phyloP scores from a whole-genome alignment of 2,888 invertebrate genomes.

The Acleris holmiana region DNA sequence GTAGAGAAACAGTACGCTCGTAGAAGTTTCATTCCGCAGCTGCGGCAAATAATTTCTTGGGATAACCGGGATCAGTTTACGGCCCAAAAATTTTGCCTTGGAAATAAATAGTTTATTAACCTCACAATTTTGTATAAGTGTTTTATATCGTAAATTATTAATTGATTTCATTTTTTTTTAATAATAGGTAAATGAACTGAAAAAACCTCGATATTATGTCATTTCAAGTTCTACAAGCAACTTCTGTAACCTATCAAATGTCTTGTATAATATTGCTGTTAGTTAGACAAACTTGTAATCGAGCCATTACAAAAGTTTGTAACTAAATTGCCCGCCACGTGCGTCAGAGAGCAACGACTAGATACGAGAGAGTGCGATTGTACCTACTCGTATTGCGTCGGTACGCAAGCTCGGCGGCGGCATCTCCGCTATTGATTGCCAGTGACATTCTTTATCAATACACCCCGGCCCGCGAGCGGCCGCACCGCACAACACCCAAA shows the following conservation, averaged over 20 bases:
- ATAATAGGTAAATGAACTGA: background rate
- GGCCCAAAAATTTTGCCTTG: too few relatives aligned
- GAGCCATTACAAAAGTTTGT: constrained; percentile 33
- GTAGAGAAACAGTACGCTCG: background rate
- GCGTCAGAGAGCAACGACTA: constrained; percentile 28
- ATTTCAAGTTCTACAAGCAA: background rate
- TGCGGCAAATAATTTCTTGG: background rate
- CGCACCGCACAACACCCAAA: constrained; percentile 82
- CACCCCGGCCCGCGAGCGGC: constrained; percentile 73
- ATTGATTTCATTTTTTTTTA: background rate
- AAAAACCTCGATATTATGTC: background rate
- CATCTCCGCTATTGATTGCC: constrained; percentile 84
- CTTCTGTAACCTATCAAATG: background rate
- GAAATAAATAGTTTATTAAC: too few relatives aligned
- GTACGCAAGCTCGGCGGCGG: constrained; percentile 50
- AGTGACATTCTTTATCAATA: constrained; percentile 88
- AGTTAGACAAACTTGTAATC: constrained; percentile 32
- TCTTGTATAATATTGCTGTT: constrained; percentile 3
- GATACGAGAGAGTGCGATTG: constrained; percentile 23
- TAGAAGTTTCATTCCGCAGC: background rate
- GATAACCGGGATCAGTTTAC: too few relatives aligned
- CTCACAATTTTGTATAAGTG: too few relatives aligned
- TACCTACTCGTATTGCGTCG: constrained; percentile 31
- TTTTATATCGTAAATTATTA: too few relatives aligned
- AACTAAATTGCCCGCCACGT: constrained; percentile 31